phyloP scores from a whole-genome alignment of 2,888 invertebrate species.

The Pyrrhosoma nymphula region DNA sequence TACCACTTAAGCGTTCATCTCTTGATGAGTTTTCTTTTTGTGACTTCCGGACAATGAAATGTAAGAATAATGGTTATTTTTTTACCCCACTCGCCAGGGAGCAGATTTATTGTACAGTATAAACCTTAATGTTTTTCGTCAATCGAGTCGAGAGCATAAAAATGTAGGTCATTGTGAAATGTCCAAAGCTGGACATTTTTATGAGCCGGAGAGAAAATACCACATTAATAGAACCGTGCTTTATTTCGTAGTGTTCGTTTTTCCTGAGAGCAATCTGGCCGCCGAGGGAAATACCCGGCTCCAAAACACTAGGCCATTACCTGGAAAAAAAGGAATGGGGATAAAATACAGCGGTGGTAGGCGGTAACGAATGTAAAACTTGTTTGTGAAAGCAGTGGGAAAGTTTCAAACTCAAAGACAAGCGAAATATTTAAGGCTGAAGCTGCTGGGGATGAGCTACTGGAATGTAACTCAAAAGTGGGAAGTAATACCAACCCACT shows the following conservation, averaged over 20 bases:
- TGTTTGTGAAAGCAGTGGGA: neutral
- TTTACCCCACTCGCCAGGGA: neutral
- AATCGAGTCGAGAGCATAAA: constrained; percentile 2
- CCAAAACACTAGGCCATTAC: neutral
- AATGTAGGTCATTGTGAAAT: neutral
- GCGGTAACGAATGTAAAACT: neutral
- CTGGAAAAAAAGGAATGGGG: neutral
- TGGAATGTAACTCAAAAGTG: neutral
- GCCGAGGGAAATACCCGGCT: neutral
- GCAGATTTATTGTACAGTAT: neutral
- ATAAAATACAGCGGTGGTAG: neutral
- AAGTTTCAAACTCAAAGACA: neutral
- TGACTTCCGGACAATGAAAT: neutral
- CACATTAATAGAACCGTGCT: neutral
- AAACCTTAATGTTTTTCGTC: constrained; percentile 3
- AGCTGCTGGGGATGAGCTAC: neutral
- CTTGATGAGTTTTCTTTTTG: neutral
- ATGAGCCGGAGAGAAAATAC: neutral
- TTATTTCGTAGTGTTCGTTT: neutral
- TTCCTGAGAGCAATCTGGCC: neutral
- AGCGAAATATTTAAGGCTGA: neutral
- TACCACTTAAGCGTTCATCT: neutral
- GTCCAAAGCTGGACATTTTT: neutral
- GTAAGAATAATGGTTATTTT: neutral
- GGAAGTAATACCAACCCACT: neutral